A percentile compares a stretch with the other conserved stretches of the same genome.
Evolutionary conservation across 2,113 vertebrate species (phyloP).

Genomic region (Shinisaurus crocodilurus): DNA sequence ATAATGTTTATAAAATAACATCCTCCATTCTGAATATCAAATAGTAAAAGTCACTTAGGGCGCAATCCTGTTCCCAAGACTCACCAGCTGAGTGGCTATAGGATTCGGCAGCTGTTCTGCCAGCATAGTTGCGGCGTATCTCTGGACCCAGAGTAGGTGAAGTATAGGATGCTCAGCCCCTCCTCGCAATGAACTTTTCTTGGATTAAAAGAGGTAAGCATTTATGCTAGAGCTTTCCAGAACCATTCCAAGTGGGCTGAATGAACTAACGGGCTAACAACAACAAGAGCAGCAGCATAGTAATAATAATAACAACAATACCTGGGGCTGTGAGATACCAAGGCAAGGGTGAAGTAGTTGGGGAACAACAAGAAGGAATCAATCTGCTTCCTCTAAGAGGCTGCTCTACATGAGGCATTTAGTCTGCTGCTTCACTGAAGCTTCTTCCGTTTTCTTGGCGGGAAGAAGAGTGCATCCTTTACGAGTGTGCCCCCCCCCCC

Average conservation of each 20-base stretch:
- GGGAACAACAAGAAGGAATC: not conserved
- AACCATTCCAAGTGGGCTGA: not conserved
- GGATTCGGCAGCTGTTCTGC: not conserved
- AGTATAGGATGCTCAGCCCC: not conserved
- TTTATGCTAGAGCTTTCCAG: rapidly evolving
- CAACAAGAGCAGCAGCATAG: not conserved
- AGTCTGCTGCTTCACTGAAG: too few species aligned
- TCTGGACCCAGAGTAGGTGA: not conserved
- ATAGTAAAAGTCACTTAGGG: conserved; percentile 14
- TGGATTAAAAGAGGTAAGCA: conserved; percentile 21
- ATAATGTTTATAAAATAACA: conserved; percentile 32
- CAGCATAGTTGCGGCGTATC: not conserved
- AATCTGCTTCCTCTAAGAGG: not conserved
- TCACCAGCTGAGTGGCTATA: not conserved
- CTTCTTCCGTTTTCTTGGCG: too few species aligned
- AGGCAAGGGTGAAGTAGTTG: conserved; percentile 26
- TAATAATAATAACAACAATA: not conserved
- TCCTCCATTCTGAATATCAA: conserved; percentile 9
- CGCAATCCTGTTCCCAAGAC: not conserved
- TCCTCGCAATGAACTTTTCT: conserved; percentile 13
- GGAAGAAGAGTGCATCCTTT: too few species aligned
- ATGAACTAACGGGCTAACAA: not conserved
- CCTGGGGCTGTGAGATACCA: conserved; percentile 12
- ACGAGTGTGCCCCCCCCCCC: too few species aligned
- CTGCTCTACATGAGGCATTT: too few species aligned